Evolutionary conservation across 2,797 vertebrate species (phyloP), one percentile per base, ranked within the genome.

Genomic region (Hypotaenidia okinawae): DNA sequence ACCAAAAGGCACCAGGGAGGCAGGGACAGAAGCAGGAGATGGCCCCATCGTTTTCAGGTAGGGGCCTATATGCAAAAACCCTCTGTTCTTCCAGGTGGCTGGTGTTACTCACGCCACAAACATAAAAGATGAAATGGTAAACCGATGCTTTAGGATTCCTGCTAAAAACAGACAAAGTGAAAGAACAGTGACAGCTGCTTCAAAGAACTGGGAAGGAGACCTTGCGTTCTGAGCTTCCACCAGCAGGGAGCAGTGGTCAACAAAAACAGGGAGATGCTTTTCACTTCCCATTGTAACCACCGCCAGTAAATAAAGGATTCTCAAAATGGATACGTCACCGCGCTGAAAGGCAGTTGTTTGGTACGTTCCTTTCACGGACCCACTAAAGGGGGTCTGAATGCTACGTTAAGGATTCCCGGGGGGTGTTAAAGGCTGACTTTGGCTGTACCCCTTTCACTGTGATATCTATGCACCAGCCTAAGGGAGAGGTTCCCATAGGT

Each of bases 211-310:
- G 11, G 59, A 47, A 57, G 66, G 33, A 73, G 51, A 57, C 5
- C 9, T 3, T 76, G 68, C 43, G 27, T 18, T 93, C 35, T 39
- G 24, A 25, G 54, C 87, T 87, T 27, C 84, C 28, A 90, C 91
- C 95, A 92, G 91, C 64, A 96, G 93, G 75, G 91, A 90, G 94
- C 94, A 96, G 74, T 68, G 58, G 64, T 83, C 82, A 91, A 81
- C 91, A 78, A 73, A 94, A 82, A 13, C 88, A 62, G 27, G 4
- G 51, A 41, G 39, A 54, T 5, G 10, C 24, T 32, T 58, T 82
- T 70, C 13, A 5, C 37, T 79, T 70, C 33, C 32, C 9, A 9
- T 0, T 4, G 3, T 33, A 55, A 13, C 30, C 22, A 13, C 47
- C 39, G 7, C 16, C 30, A 77, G 58, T 16, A 95, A 93, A 94